These are phyloP conservation scores for Sesia bembeciformis DNA, from an alignment of 2,888 invertebrate genomes.

Conservation along the genomic window DNA sequence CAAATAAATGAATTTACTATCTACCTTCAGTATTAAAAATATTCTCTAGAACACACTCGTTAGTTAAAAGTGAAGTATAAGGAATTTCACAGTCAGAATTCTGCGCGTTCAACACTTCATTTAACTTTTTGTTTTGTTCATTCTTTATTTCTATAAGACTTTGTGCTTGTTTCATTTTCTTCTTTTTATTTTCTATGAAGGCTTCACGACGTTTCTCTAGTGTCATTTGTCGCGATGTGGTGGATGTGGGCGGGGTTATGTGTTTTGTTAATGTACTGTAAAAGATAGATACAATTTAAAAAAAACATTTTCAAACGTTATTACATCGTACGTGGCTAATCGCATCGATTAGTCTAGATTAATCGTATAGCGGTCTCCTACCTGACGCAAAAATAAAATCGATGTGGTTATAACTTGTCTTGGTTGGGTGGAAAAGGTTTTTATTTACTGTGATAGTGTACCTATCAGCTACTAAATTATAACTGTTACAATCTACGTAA, in stretches of 20 bases:
- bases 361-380: no score
- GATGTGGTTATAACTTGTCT: no score
- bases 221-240: constrained; percentile 34
- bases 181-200: constrained; percentile 54
- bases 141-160: constrained; percentile 51
- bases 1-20: background rate
- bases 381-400: no score
- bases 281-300: constrained; percentile 6
- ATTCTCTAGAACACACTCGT: constrained; percentile 51
- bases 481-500: no score
- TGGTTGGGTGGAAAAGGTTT: no score
- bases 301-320: no score
- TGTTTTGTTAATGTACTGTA: constrained; percentile 80
- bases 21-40: constrained; percentile 54
- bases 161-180: constrained; percentile 52
- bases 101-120: constrained; percentile 37
- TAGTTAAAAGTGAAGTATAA: constrained; percentile 54
- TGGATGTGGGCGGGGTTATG: constrained; percentile 76
- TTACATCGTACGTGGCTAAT: no score
- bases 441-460: no score
- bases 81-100: constrained; percentile 62
- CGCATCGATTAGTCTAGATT: no score
- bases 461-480: no score
- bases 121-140: constrained; percentile 40
- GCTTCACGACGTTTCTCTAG: constrained; percentile 50